A percentile compares a stretch with the other conserved stretches of the same genome.
Evolutionary conservation across 2,888 invertebrate species (phyloP).

Genomic region (Alviniconcha strummeri): DNA sequence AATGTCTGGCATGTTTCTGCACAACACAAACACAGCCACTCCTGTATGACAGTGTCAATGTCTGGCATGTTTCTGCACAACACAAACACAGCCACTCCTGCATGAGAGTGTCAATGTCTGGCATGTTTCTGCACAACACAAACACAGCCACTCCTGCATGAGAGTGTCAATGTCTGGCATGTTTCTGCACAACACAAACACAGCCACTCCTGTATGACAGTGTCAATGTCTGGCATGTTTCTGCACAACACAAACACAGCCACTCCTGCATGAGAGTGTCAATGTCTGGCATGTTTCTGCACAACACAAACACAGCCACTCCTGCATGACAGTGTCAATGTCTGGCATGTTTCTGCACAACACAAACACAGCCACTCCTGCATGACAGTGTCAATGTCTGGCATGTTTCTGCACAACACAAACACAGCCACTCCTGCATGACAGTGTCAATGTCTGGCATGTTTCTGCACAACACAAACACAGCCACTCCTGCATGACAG

Average conservation of each 20-base stretch:
- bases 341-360: too few relatives aligned
- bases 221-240: constrained; percentile 94
- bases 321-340: not conserved
- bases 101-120: not conserved
- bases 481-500: constrained; percentile 80
- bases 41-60: constrained; percentile 89
- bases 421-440: constrained; percentile 92
- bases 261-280: constrained; percentile 85
- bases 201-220: constrained; percentile 95
- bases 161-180: too few relatives aligned
- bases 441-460: constrained; percentile 95
- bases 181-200: too few relatives aligned
- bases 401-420: too few relatives aligned
- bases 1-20: constrained; percentile 92
- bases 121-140: too few relatives aligned
- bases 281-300: constrained; percentile 92
- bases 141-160: constrained; percentile 87
- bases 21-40: constrained; percentile 28
- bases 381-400: too few relatives aligned
- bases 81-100: not conserved
- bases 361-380: constrained; percentile 83
- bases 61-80: constrained; percentile 88
- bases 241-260: constrained; percentile 73
- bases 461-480: constrained; percentile 76
- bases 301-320: constrained; percentile 28